phyloP scores from a whole-genome alignment of 1,140 invertebrate genomes.

The Drosophila lacteicornis region DNA sequence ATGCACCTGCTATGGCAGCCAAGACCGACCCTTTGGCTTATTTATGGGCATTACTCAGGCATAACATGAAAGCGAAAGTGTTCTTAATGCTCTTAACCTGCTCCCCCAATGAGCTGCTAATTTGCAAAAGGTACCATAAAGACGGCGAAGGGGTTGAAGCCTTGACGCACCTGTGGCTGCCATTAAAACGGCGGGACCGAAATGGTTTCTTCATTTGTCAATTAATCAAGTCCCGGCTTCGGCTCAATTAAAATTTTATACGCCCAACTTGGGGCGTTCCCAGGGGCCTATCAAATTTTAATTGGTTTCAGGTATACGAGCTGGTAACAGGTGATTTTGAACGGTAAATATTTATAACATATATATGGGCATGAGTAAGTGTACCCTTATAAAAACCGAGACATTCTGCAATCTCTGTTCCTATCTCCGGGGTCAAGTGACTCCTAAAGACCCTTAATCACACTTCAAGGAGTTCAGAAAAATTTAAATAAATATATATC shows the following conservation, averaged over 20 bases:
- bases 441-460: conserved; percentile 14
- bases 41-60: conserved; percentile 56
- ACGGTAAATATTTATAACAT: conserved; percentile 18
- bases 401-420: neutral
- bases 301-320: conserved; percentile 36
- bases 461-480: conserved; percentile 1
- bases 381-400: neutral
- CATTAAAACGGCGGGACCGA: conserved; percentile 38
- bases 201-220: conserved; percentile 56
- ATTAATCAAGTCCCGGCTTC: conserved; percentile 46
- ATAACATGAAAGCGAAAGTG: conserved; percentile 62
- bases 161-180: conserved; percentile 48
- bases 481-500: conserved; percentile 44
- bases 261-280: conserved; percentile 1
- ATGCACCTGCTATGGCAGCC: conserved; percentile 42
- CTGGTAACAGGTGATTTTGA: conserved; percentile 6
- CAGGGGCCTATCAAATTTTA: conserved; percentile 46
- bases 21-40: conserved; percentile 47
- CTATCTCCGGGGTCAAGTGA: conserved; percentile 14
- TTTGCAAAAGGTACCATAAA: conserved; percentile 57
- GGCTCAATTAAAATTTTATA: conserved; percentile 52
- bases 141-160: neutral
- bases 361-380: neutral
- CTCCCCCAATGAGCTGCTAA: conserved; percentile 54
- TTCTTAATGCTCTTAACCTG: conserved; percentile 55